Conservation (phyloP, 2,113 vertebrate genomes). For the Lanius ludovicianus region DNA sequence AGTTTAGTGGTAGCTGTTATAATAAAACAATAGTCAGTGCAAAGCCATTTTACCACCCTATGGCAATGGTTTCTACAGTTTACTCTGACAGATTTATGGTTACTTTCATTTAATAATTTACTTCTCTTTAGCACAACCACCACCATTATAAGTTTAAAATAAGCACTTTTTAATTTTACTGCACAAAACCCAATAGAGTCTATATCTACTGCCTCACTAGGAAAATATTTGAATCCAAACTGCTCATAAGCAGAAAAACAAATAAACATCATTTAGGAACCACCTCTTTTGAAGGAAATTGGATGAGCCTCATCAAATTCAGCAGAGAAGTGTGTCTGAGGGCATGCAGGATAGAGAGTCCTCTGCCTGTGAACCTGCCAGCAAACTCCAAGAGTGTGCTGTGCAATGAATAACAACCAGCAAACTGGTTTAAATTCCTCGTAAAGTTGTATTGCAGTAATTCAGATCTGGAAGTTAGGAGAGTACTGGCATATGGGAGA, state of each 20-base stretch:
- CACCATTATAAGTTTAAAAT: conserved; percentile 30
- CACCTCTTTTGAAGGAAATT: not conserved
- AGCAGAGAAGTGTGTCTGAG: not conserved
- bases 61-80: conserved; percentile 44
- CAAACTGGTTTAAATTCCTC: not conserved
- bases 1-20: conserved; percentile 62
- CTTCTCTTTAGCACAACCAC: conserved; percentile 58
- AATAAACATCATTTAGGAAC: not conserved
- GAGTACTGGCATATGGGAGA: not conserved
- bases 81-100: conserved; percentile 68
- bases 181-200: not conserved
- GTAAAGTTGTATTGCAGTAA: not conserved
- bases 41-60: conserved; percentile 61
- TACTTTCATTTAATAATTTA: conserved; percentile 67
- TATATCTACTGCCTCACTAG: not conserved
- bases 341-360: not conserved
- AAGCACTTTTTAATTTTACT: conserved; percentile 62
- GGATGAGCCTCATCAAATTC: not conserved
- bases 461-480: not conserved
- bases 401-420: not conserved
- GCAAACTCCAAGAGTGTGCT: not conserved
- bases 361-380: not conserved
- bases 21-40: conserved; percentile 63
- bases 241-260: not conserved
- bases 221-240: conserved; percentile 21